These are phyloP conservation scores for Notarius lentiginosus DNA, from an alignment of 2,113 vertebrate genomes.

Conservation along the genomic window DNA sequence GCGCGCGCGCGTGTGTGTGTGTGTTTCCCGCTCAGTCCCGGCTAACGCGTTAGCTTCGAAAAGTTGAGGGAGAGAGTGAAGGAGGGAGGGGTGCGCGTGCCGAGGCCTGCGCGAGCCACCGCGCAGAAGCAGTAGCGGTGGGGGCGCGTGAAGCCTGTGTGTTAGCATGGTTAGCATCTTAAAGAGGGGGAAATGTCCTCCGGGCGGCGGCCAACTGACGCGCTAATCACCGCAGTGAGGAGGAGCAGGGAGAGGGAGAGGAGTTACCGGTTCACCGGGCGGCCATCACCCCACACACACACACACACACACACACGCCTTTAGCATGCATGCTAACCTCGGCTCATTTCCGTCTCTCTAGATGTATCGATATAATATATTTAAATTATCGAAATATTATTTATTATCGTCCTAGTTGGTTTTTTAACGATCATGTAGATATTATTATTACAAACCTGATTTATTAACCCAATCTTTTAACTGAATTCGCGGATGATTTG, in stretches of 20 bases:
- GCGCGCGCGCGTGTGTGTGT: neutral
- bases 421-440: no score
- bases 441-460: neutral
- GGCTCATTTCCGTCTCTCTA: neutral
- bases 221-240: no score
- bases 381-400: no score
- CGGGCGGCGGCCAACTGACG: no score
- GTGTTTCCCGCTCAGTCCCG: neutral
- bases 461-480: neutral
- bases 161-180: slow-evolving; percentile 38
- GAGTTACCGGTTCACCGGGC: slow-evolving; percentile 13
- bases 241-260: neutral
- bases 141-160: slow-evolving; percentile 10
- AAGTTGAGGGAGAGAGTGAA: neutral
- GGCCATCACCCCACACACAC: slow-evolving; percentile 4
- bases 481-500: no score
- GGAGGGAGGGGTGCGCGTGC: slow-evolving; percentile 24
- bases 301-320: neutral
- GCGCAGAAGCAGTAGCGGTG: neutral
- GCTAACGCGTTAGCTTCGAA: neutral
- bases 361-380: no score
- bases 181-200: neutral
- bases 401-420: neutral
- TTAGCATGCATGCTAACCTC: neutral
- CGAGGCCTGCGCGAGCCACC: neutral